Evolutionary conservation across 2,888 invertebrate species (phyloP), one percentile per base, ranked within the genome.

Genomic region (Trachelus tabidus): DNA sequence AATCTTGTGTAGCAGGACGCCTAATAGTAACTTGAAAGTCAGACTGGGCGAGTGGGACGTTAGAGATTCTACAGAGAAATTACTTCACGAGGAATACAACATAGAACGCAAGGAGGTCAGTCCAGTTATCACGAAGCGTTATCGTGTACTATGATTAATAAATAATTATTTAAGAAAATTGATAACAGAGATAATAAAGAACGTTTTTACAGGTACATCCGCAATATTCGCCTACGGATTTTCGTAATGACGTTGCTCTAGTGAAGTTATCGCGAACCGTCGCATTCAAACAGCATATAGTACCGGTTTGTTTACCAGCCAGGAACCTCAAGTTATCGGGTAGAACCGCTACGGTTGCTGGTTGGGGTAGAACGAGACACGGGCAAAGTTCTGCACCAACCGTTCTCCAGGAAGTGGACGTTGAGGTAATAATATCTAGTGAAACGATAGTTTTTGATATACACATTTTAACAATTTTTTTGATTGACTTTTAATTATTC

Each of bases 1-100:
- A 76, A 9, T 35, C 23, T 34, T 71, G 82, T 77, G 78, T 92
- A 92, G 69, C 92, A 98, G 98, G 76, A 97, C 97, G 11, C 95
- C 97, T 34, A 97, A 97, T 89, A 95, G 95, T 75, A 97, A 97
- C 88, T 94, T 98, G 84, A 95, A 97, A 84, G 97, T 98, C 0
- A 94, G 98, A 1, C 93, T 98, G 0, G 98, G 98, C 0, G 98
- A 98, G 90, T 98, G 97, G 97, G 98, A 98, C 90, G 97, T 98
- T 0, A 92, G 97, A 0, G 97, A 96, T 76, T 94, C 96, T 31
- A 95, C 96, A 23, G 98, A 98, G 89, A 93, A 96, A 33, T 94
- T 96, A 77, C 94, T 95, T 0, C 97, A 98, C 90, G 98, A 98
- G 87, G 98, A 98, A 91, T 98, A 94, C 88, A 94, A 95, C 4